These are phyloP conservation scores for Stegodyphus mimosarum DNA, from an alignment of 1,140 invertebrate genomes.

Conservation along the genomic window DNA sequence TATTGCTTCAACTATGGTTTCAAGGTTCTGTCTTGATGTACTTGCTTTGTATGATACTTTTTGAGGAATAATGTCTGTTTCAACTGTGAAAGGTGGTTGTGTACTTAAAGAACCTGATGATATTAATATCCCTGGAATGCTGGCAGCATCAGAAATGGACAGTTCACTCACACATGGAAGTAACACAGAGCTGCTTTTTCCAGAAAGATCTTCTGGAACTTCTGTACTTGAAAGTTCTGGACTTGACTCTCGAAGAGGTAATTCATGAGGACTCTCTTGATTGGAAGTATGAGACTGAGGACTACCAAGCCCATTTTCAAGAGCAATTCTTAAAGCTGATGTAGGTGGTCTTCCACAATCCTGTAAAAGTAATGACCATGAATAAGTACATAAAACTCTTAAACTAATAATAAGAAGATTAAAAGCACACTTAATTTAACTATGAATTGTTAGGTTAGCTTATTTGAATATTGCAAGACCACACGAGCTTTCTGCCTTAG, in stretches of 20 bases:
- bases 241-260: slow-evolving; percentile 19
- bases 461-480: too few species aligned
- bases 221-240: slow-evolving; percentile 40
- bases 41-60: slow-evolving; percentile 64
- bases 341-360: background rate
- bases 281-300: slow-evolving; percentile 39
- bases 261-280: slow-evolving; percentile 46
- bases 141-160: slow-evolving; percentile 28
- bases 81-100: slow-evolving; percentile 8
- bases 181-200: slow-evolving; percentile 46
- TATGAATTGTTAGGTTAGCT: too few species aligned
- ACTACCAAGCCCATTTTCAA: slow-evolving; percentile 39
- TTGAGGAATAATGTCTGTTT: slow-evolving; percentile 65
- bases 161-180: slow-evolving; percentile 47
- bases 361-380: background rate
- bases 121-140: slow-evolving; percentile 28
- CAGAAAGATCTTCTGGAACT: slow-evolving; percentile 56
- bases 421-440: too few species aligned
- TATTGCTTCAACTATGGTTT: slow-evolving; percentile 97
- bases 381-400: too few species aligned
- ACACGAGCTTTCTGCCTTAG: too few species aligned
- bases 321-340: slow-evolving; percentile 12
- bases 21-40: slow-evolving; percentile 90
- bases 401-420: too few species aligned
- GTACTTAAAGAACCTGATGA: slow-evolving; percentile 3